Evolutionary conservation across 1,140 invertebrate genomes (phyloP).

Genomic region (Trinorchestia longiramus): DNA sequence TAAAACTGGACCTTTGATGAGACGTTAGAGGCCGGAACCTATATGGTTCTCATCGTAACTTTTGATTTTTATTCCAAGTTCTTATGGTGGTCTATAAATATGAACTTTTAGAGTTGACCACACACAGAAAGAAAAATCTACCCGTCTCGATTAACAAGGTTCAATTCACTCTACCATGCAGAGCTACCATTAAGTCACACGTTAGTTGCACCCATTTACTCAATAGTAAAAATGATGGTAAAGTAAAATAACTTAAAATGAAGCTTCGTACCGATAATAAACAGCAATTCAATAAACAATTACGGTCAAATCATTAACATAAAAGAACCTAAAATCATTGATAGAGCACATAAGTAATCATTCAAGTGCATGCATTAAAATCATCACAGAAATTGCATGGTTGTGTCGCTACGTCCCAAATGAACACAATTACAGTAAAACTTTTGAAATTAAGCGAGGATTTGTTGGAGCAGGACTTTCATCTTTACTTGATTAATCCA

Average conservation of each 20-base stretch:
- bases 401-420: neutral
- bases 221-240: neutral
- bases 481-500: neutral
- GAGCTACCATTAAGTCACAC: neutral
- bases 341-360: neutral
- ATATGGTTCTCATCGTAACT: neutral
- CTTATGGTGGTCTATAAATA: neutral
- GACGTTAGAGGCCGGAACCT: neutral
- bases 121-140: neutral
- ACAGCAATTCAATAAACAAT: neutral
- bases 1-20: neutral
- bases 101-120: neutral
- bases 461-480: neutral
- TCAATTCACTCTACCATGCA: neutral
- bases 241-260: neutral
- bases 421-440: neutral
- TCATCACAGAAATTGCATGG: neutral
- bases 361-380: neutral
- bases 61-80: neutral
- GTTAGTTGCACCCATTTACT: neutral
- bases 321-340: neutral
- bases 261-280: neutral
- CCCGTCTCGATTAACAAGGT: neutral
- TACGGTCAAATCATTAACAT: neutral
- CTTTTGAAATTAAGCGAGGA: neutral